Evolutionary conservation across 2,888 invertebrate genomes (phyloP).

Genomic region (Drosophila subsilvestris): DNA sequence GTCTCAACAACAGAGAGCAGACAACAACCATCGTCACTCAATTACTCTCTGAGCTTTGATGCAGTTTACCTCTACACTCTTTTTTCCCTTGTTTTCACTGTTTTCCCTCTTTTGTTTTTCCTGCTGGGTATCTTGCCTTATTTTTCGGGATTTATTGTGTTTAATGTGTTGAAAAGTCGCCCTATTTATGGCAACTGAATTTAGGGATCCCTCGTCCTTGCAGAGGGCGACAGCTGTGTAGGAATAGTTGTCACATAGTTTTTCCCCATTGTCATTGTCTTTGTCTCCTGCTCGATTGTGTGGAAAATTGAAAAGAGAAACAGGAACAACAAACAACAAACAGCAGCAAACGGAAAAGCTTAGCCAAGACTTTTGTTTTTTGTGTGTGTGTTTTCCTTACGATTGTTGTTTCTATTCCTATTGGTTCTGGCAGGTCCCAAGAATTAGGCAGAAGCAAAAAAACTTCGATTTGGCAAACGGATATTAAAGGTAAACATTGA

Average conservation of each 20-base stretch:
- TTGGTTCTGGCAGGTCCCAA: slow-evolving; percentile 21
- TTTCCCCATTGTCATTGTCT: slow-evolving; percentile 51
- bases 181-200: slow-evolving; percentile 71
- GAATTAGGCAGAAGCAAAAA: slow-evolving; percentile 26
- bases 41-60: slow-evolving; percentile 53
- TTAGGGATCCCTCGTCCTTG: slow-evolving; percentile 16
- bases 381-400: slow-evolving; percentile 7
- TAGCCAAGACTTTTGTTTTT: slow-evolving; percentile 6
- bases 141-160: slow-evolving; percentile 72
- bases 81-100: slow-evolving; percentile 26
- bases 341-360: slow-evolving; percentile 15
- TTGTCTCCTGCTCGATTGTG: slow-evolving; percentile 68
- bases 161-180: slow-evolving; percentile 80
- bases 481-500: slow-evolving; percentile 52
- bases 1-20: slow-evolving; percentile 22
- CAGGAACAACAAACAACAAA: slow-evolving; percentile 10
- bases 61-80: slow-evolving; percentile 12
- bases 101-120: slow-evolving; percentile 48
- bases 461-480: slow-evolving; percentile 43
- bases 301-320: slow-evolving; percentile 68
- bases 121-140: slow-evolving; percentile 52
- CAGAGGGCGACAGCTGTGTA: slow-evolving; percentile 36
- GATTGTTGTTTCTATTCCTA: slow-evolving; percentile 30
- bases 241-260: slow-evolving; percentile 62
- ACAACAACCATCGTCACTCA: slow-evolving; percentile 60